A percentile compares a stretch with the other conserved stretches of the same genome.
phyloP scores from a whole-genome alignment of 1,140 invertebrate genomes.

The Solenopsis fugax region DNA sequence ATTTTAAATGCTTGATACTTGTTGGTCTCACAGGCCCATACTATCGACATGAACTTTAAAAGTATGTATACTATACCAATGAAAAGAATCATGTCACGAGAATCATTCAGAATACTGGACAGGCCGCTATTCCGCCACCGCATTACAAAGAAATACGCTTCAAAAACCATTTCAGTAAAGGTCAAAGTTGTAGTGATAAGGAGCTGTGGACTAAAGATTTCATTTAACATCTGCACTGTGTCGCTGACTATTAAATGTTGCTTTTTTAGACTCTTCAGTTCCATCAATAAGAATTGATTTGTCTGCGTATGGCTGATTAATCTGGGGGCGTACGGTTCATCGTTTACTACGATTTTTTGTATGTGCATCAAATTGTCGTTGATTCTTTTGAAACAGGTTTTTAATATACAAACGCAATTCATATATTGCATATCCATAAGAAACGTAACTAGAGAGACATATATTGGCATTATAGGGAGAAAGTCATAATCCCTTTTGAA shows the following conservation, averaged over 20 bases:
- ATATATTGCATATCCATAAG: neutral
- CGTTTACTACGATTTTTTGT: neutral
- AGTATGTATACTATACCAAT: no score
- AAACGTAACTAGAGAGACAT: neutral
- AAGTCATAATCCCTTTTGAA: neutral
- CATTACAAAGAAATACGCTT: neutral
- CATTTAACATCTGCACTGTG: no score
- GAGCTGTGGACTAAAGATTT: neutral
- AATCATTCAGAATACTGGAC: neutral
- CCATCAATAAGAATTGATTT: neutral
- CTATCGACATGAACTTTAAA: no score
- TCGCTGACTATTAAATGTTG: neutral
- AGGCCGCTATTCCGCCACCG: neutral
- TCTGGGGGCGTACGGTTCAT: neutral
- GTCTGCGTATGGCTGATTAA: neutral
- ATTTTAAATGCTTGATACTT: constrained; percentile 75
- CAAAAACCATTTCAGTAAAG: neutral
- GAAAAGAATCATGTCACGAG: no score
- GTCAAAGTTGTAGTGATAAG: neutral
- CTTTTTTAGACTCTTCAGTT: neutral
- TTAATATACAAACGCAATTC: no score
- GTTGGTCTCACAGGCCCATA: constrained; percentile 74
- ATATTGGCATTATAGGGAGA: neutral
- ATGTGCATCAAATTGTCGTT: neutral
- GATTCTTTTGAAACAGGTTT: neutral